These are phyloP conservation scores for Falco cherrug DNA, from an alignment of 2,797 vertebrate species.

Conservation along the genomic window DNA sequence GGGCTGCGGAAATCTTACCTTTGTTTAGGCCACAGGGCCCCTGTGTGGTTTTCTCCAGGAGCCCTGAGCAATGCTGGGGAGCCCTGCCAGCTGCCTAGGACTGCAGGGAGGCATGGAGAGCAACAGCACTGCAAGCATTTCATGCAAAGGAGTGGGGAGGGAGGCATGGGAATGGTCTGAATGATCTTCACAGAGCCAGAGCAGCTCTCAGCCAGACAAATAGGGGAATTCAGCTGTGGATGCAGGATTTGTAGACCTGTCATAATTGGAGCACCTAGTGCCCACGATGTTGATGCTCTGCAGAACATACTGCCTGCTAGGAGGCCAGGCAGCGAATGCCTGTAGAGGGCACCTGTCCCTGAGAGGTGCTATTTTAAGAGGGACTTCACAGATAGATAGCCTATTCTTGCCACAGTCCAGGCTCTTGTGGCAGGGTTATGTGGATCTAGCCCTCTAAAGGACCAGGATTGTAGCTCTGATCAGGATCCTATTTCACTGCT, in stretches of 20 bases:
- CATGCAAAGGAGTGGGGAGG: neutral
- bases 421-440: neutral
- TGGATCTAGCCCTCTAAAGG: neutral
- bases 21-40: neutral
- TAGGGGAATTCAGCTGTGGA: neutral
- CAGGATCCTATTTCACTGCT: neutral
- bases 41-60: neutral
- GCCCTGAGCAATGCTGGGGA: neutral
- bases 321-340: neutral
- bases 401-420: neutral
- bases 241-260: neutral
- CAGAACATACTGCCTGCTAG: neutral
- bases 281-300: neutral
- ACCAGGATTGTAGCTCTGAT: neutral
- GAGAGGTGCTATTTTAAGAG: neutral
- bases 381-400: neutral
- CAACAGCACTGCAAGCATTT: neutral
- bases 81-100: neutral
- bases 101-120: rapidly evolving
- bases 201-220: neutral
- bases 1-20: neutral
- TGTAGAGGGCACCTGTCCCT: neutral
- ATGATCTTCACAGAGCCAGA: neutral
- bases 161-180: neutral
- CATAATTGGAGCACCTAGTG: neutral